A percentile compares a stretch with the other conserved stretches of the same genome.
Evolutionary conservation across 2,888 invertebrate species (phyloP).

Genomic region (Ophioninae sp.): DNA sequence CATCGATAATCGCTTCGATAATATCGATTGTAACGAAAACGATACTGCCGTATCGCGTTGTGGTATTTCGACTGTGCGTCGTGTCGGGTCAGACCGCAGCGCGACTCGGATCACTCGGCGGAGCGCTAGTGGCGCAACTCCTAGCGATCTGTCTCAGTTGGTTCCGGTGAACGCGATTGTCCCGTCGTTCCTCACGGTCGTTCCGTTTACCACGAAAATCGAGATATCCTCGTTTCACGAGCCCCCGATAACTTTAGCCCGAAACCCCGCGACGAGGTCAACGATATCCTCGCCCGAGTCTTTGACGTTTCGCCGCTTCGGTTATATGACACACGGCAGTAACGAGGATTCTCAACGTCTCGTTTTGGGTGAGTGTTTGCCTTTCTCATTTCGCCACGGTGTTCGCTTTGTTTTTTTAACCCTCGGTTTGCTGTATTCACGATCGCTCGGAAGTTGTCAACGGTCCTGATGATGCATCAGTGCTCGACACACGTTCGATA

Average conservation of each 20-base stretch:
- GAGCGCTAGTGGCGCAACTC: slow-evolving; percentile 37
- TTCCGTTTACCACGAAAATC: slow-evolving; percentile 38
- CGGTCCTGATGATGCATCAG: neutral
- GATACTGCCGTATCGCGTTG: slow-evolving; percentile 4
- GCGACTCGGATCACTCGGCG: slow-evolving; percentile 51
- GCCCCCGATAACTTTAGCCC: neutral
- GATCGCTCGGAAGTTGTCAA: neutral
- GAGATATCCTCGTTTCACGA: neutral
- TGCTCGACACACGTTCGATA: neutral
- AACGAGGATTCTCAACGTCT: slow-evolving; percentile 7
- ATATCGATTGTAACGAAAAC: slow-evolving; percentile 5
- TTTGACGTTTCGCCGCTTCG: neutral
- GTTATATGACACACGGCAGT: slow-evolving; percentile 6
- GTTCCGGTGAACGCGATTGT: slow-evolving; percentile 6
- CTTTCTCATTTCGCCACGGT: neutral
- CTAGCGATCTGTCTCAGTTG: slow-evolving; percentile 28
- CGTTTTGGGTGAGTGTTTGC: neutral
- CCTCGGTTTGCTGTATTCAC: neutral
- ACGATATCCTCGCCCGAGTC: neutral
- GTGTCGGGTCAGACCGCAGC: slow-evolving; percentile 44
- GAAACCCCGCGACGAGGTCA: neutral
- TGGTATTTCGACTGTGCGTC: slow-evolving; percentile 4
- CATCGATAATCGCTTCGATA: neutral
- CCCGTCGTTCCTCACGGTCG: slow-evolving; percentile 46
- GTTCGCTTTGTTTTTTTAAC: neutral